These are phyloP conservation scores for Tympanuchus pallidicinctus DNA, from an alignment of 2,113 vertebrate genomes.

Conservation along the genomic window DNA sequence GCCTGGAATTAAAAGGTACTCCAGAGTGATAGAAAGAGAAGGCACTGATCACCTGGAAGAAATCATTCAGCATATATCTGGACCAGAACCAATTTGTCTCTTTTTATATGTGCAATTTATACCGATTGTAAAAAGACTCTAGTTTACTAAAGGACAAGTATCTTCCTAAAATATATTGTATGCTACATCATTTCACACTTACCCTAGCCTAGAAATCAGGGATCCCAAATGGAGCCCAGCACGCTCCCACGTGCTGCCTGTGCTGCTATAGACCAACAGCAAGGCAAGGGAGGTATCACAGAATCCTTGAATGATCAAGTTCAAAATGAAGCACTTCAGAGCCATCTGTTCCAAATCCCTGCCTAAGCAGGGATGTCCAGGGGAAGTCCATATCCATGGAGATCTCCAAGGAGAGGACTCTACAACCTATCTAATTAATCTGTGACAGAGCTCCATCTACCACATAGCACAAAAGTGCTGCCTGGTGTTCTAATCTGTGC, in stretches of 20 bases:
- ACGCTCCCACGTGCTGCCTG: not conserved
- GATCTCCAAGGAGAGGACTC: not conserved
- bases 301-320: not conserved
- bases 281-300: not conserved
- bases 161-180: not conserved
- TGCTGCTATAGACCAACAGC: not conserved
- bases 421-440: not conserved
- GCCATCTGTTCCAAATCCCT: not conserved
- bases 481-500: not conserved
- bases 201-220: not conserved
- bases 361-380: not conserved
- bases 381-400: not conserved
- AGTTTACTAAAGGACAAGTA: not conserved
- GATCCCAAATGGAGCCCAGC: not conserved
- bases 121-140: not conserved
- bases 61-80: not conserved
- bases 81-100: not conserved
- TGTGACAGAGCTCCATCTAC: not conserved
- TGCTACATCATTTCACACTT: not conserved
- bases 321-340: not conserved
- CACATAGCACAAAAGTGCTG: not conserved
- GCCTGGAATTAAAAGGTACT: not conserved
- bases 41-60: not conserved
- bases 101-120: not conserved
- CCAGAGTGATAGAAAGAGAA: not conserved